Evolutionary conservation across 2,888 invertebrate genomes (phyloP), one percentile per base, ranked within the genome.

Genomic region (Synergus umbraculus): DNA sequence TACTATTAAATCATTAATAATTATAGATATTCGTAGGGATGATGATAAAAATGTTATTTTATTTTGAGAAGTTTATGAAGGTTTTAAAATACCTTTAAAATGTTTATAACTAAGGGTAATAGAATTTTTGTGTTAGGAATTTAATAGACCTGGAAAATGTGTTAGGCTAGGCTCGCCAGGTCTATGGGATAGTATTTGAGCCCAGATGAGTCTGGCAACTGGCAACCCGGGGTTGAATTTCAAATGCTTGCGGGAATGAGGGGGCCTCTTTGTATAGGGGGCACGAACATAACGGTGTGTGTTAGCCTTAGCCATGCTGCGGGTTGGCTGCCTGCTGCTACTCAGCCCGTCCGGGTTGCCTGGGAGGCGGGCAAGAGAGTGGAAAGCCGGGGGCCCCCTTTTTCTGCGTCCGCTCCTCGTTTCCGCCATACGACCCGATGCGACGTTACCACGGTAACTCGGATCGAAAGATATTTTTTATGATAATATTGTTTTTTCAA

Each of bases 211-310:
- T 22, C 66, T 44, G 78, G 58, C 67, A 73, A 60, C 87, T 85
- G 89, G 89, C 89, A 90, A 90, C 90, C 86, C 86, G 88, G 90
- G 90, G 90, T 90, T 90, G 90, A 89, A 91, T 90, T 90, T 90
- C 90, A 90, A 90, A 87, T 89, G 88, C 87, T 86, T 86, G 87
- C 87, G 88, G 88, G 87, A 89, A 88, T 87, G 86, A 87, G 85
- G 86, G 87, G 87, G 84, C 86, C 89, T 88, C 87, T 89, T 89
- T 88, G 86, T 87, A 88, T 89, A 83, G 85, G 87, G 89, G 86
- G 86, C 89, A 88, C 89, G 87, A 88, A 85, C 87, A 89, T 90
- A 90, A 91, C 91, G 91, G 90, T 91, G 90, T 87, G 88, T 83
- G 29, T 29, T 29, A 29, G 29, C 83, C 86, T 85, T 86, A 85